These are phyloP conservation scores for Drosophila pegasa DNA, from an alignment of 2,888 invertebrate genomes.

Conservation along the genomic window DNA sequence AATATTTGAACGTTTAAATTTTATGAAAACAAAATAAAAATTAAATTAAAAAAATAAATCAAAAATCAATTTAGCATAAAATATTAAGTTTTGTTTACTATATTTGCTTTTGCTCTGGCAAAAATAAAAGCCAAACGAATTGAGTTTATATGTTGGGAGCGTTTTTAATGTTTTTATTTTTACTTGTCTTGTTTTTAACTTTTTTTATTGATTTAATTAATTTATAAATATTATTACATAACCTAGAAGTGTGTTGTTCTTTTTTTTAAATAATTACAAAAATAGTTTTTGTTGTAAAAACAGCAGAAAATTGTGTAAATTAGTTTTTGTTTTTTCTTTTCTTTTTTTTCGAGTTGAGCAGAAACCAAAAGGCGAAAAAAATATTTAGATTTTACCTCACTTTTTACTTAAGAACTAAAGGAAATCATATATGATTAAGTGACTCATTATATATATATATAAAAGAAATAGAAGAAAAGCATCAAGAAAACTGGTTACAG, in stretches of 20 bases:
- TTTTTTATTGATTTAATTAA: slow-evolving; percentile 77
- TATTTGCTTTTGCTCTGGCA: background rate
- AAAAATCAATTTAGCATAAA: slow-evolving; percentile 27
- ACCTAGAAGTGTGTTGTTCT: slow-evolving; percentile 67
- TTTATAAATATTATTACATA: slow-evolving; percentile 80
- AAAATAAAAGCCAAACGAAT: slow-evolving; percentile 38
- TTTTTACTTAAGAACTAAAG: slow-evolving; percentile 69
- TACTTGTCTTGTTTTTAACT: slow-evolving; percentile 58
- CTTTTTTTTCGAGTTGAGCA: slow-evolving; percentile 51
- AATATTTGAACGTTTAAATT: slow-evolving; percentile 76
- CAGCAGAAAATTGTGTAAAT: slow-evolving; percentile 54
- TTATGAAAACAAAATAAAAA: slow-evolving; percentile 61
- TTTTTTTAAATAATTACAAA: slow-evolving; percentile 66
- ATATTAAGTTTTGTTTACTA: background rate
- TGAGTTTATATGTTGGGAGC: slow-evolving; percentile 50
- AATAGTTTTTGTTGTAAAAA: slow-evolving; percentile 64
- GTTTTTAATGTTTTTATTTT: slow-evolving; percentile 37
- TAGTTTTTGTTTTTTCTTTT: slow-evolving; percentile 33
- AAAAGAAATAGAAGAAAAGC: slow-evolving; percentile 27
- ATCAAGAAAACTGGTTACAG: slow-evolving; percentile 18
- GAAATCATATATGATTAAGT: slow-evolving; percentile 40
- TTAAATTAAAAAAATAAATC: slow-evolving; percentile 31
- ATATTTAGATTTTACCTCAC: slow-evolving; percentile 12
- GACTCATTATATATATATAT: slow-evolving; percentile 41
- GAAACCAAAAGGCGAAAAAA: slow-evolving; percentile 52